Evolutionary conservation across 2,113 vertebrate genomes (phyloP), one percentile per base, ranked within the genome.

Genomic region (Amia ocellicauda): DNA sequence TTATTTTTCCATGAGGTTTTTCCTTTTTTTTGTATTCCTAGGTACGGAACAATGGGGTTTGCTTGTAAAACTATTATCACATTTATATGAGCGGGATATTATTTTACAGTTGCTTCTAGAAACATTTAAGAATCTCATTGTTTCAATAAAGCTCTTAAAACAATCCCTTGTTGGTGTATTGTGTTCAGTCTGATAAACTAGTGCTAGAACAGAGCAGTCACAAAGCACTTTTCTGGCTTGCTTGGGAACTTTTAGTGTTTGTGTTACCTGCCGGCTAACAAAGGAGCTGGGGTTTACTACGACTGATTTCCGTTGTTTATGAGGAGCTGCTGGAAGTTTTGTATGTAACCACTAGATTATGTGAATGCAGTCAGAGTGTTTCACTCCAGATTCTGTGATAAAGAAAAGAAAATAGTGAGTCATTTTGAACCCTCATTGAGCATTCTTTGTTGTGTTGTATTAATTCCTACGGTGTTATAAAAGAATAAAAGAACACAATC

Each of bases 11-110:
- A 88, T 83, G 85, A 88, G 81, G 82, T 90, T 89, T 88, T 84
- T 84, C 78, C 90, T 85, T 87, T 89, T 87, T 89, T 91, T 79
- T 90, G 82, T 90, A 86, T 90, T 87, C 86, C 91, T 91, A 89
- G 89, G 87, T 91, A 92, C 85, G 83, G 83, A 91, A 88, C 86
- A 87, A 85, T 86, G 90, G 86, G 85, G 78, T 89, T 88, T 87
- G 86, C 87, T 88, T 84, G 41, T 61, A 81, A 89, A 88, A 86
- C 56, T 59, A 86, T 88, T 24, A 86, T 88, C 77, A 77, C 85
- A 82, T 89, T 91, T 89, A 88, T 89, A 88, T 87, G 85, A 86
- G 86, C 86, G 83, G 80, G 88, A 89, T 86, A 87, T 87, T 88
- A 86, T 89, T 90, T 88, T 86, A 77, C 88, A 89, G 87, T 89